Evolutionary conservation across 2,797 vertebrate species (phyloP), one percentile per base, ranked within the genome.

Genomic region (Anguilla marmorata): DNA sequence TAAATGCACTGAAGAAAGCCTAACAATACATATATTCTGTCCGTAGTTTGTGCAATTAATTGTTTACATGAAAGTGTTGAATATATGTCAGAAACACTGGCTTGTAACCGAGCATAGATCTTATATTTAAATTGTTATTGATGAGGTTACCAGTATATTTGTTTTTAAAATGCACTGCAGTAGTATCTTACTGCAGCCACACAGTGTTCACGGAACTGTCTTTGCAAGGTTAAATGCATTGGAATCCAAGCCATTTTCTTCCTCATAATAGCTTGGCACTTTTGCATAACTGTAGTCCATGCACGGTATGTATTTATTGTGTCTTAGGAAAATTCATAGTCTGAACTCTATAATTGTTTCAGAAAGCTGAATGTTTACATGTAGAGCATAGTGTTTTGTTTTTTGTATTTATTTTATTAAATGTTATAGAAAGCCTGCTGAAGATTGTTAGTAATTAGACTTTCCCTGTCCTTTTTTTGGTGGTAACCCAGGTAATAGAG

Each of bases 241-340:
- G 41, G 79, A 82, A 48, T 48, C 4, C 19, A 41, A 79, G 74
- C 74, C 41, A 82, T 82, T 82, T 79, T 82, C 41, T 48, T 50
- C 41, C 19, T 50, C 24, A 19, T 24, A n/a, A 1, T 24, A 24
- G 12, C 41, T 37, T 79, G 30, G 33, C 30, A 45, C 33, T 14
- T 76, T 3, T 2, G 7, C 11, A 58, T 63, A 0, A 37, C 27
- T 76, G 66, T 27, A 33, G 30, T 76, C 19, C 14, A 6, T 79
- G 33, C 74, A 41, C 19, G 30, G 37, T 79, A 41, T 0, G 24
- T 82, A 48, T 82, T n/a, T 21, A 79, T 45, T 41, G 3, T 79
- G 41, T 45, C 19, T 45, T 80, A 1, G 76, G 76, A 48, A 41
- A 45, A 80, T 45, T 3, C 4, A 48, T 82, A 21, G 33, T 45